phyloP scores from a whole-genome alignment of 2,888 invertebrate species.

The Drosophila sordidula region DNA sequence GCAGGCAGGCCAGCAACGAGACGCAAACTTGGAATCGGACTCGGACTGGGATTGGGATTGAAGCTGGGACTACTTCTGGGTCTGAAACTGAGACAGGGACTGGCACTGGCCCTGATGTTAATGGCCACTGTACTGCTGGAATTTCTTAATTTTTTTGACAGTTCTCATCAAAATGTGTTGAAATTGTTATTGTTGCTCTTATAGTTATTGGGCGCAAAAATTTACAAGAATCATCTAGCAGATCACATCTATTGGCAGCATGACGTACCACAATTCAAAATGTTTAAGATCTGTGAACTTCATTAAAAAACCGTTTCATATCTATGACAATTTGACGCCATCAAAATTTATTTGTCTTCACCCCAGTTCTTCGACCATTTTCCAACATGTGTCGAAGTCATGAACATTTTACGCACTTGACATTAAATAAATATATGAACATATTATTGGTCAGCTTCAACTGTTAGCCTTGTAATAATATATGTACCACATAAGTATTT shows the following conservation, averaged over 20 bases:
- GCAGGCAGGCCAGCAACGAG: constrained; percentile 41
- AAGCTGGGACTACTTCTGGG: constrained; percentile 4
- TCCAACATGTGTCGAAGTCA: constrained; percentile 66
- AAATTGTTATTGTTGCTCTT: constrained; percentile 51
- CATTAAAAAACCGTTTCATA: constrained; percentile 68
- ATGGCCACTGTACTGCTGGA: constrained; percentile 65
- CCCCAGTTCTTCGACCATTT: constrained; percentile 35
- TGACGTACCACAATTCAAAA: constrained; percentile 64
- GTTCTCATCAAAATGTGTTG: constrained; percentile 79
- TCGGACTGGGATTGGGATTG: constrained; percentile 2
- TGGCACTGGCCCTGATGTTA: constrained; percentile 25
- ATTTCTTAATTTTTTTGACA: constrained; percentile 77
- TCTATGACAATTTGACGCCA: constrained; percentile 63
- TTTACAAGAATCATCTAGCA: constrained; percentile 63
- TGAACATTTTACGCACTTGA: constrained; percentile 59
- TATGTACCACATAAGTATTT: constrained; percentile 22
- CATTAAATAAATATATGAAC: constrained; percentile 47
- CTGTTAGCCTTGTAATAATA: constrained; percentile 60
- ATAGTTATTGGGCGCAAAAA: constrained; percentile 44
- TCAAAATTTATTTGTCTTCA: constrained; percentile 51
- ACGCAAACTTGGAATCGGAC: constrained; percentile 6
- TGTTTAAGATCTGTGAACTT: constrained; percentile 60
- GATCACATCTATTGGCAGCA: constrained; percentile 47
- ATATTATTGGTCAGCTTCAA: constrained; percentile 8
- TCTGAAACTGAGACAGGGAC: constrained; percentile 12